Evolutionary conservation across 2,113 vertebrate genomes (phyloP), one percentile per base, ranked within the genome.

Genomic region (Psilopogon haemacephalus): DNA sequence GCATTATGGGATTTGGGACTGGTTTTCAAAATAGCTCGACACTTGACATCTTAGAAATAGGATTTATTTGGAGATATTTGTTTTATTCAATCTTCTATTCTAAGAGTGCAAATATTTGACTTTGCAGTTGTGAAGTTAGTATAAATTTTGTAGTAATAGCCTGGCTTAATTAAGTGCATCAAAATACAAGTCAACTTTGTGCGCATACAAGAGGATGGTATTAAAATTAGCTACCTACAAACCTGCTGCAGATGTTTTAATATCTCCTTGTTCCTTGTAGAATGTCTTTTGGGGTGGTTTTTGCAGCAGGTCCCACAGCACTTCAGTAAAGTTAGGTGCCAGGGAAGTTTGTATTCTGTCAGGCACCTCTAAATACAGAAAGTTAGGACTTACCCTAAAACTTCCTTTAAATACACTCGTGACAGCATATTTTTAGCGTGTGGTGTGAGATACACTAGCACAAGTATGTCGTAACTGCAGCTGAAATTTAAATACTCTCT

Each of bases 141-240:
- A 86, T 64, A 84, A 94, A 89, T 30, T 71, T 89, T 42, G 20
- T 17, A 64, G 65, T 64, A 68, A 92, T 89, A 94, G 60, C 42
- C 68, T 84, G 30, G 28, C 21, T 84, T 92, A 86, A 93, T 92
- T 89, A 90, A 84, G 88, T 68, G 11, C 30, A 72, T 48, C 79
- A 73, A 60, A 93, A 81, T 32, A 84, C 0, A 6, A 62, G 73
- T 78, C 69, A 84, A 19, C 11, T 55, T n/a, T 74, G 33, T 48
- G 16, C 42, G 5, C 8, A 14, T 30, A 28, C n/a, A 35, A 58
- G 62, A 60, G 11, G n/a, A 48, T 40, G 28, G n/a, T n/a, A 11
- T 12, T 93, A 56, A 42, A 94, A 75, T 64, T 55, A 62, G 40
- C 44, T 69, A 0, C 35, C 35, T 54, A 5, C 5, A 71, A 50